Evolutionary conservation across 2,888 invertebrate genomes (phyloP).

Genomic region (Dicranocentrus wangi): DNA sequence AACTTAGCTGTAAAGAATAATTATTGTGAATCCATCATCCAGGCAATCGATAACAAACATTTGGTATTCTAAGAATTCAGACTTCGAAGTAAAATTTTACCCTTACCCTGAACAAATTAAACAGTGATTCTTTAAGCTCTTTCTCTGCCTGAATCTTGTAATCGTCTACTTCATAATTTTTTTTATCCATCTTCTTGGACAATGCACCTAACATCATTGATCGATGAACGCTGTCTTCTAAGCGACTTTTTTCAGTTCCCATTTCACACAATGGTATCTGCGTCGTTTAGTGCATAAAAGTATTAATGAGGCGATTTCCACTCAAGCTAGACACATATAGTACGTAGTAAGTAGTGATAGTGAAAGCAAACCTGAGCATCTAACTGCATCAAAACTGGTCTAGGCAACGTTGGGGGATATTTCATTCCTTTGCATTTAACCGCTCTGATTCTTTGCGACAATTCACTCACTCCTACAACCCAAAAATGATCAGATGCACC

Average conservation of each 20-base stretch:
- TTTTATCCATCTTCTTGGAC: slow-evolving; percentile 69
- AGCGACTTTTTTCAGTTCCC: slow-evolving; percentile 85
- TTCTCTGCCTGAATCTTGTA: slow-evolving; percentile 79
- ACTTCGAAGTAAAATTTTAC: too few relatives aligned
- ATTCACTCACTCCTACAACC: slow-evolving; percentile 84
- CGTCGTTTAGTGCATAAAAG: too few relatives aligned
- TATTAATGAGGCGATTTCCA: too few relatives aligned
- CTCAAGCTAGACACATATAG: too few relatives aligned
- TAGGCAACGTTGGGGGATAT: slow-evolving; percentile 90
- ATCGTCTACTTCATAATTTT: slow-evolving; percentile 72
- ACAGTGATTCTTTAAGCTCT: slow-evolving; percentile 84
- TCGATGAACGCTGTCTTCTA: slow-evolving; percentile 79
- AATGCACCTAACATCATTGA: slow-evolving; percentile 64
- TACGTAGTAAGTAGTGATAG: too few relatives aligned
- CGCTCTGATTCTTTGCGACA: slow-evolving; percentile 84
- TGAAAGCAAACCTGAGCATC: slow-evolving; percentile 64
- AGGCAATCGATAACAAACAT: too few relatives aligned
- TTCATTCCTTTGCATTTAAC: slow-evolving; percentile 91
- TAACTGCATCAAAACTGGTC: slow-evolving; percentile 81
- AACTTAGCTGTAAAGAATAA: slow-evolving; percentile 84
- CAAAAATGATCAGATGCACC: slow-evolving; percentile 70
- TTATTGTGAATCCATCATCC: not conserved
- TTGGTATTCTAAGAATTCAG: too few relatives aligned
- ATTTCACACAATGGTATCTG: slow-evolving; percentile 84
- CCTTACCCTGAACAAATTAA: slow-evolving; percentile 90